Evolutionary conservation across 1,140 invertebrate genomes (phyloP), one percentile per base, ranked within the genome.

Genomic region (Anoplolepis gracilipes): DNA sequence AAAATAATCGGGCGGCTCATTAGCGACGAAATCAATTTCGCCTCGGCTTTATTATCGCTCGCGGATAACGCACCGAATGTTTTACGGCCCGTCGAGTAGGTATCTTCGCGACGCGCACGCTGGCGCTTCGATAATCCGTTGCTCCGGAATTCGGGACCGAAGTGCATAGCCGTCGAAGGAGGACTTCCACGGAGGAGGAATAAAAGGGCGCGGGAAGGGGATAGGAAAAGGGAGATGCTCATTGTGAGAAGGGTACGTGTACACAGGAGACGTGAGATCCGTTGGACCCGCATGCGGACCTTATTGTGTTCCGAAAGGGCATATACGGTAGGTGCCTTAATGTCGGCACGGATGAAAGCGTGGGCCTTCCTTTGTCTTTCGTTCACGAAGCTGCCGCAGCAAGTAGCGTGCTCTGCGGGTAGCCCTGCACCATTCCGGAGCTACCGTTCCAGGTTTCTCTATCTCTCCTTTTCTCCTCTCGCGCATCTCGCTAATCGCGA

Each of bases 291-390:
- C 92, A 93, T 93, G 90, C 84, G 91, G 90, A 92, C 90, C 91
- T 91, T 92, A 92, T 93, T 92, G 91, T 90, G 87, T 92, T 87
- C 90, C 85, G 81, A 89, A 90, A 91, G 88, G 88, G 89, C 90
- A 90, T 92, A 87, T 88, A 89, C 87, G 84, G 89, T 90, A 90
- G 89, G 91, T 91, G 92, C 92, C 92, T 92, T 92, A 92, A 92
- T 92, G 92, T 92, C 92, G 92, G 92, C 92, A 93, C 75, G 88
- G 92, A 93, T 93, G 89, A 93, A 93, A 93, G 92, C 90, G 79
- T 90, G 91, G 85, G 86, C 79, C 86, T 65, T 90, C 89, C 89
- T 90, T 90, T 90, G 89, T 90, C 89, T 90, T 90, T 90, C 70
- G 86, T 82, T 90, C 89, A 86, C 87, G 89, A 90, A 90, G 87